A percentile compares a stretch with the other conserved stretches of the same genome.
Evolutionary conservation across 2,797 vertebrate genomes (phyloP).

Genomic region (Molossus molossus): DNA sequence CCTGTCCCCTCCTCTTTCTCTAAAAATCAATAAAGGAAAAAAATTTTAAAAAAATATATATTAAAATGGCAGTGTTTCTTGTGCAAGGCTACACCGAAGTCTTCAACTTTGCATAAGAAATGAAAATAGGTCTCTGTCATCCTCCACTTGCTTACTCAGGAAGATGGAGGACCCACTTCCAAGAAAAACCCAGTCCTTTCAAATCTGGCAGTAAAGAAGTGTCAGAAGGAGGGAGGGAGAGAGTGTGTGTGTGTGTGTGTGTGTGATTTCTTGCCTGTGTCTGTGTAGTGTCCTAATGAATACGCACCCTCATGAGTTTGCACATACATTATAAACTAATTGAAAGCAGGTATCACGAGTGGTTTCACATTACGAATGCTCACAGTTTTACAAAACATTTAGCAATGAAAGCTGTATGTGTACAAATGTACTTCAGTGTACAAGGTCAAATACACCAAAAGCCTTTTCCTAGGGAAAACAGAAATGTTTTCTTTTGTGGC

Average conservation of each 20-base stretch:
- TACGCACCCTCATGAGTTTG: neutral
- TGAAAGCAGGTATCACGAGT: conserved; percentile 31
- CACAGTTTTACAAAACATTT: neutral
- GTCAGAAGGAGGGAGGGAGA: no score
- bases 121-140: conserved; percentile 31
- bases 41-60: no score
- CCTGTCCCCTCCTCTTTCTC: no score
- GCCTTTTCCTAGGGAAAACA: conserved; percentile 48
- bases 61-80: neutral
- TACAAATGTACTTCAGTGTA: neutral
- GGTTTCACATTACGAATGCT: neutral
- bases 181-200: neutral
- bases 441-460: neutral
- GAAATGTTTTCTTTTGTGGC: conserved; percentile 68
- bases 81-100: neutral
- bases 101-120: neutral
- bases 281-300: neutral
- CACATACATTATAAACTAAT: conserved; percentile 53
- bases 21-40: no score
- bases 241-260: neutral
- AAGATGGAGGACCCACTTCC: neutral
- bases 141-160: neutral
- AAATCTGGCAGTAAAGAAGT: neutral
- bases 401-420: neutral
- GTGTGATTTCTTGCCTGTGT: neutral